A percentile compares a stretch with the other conserved stretches of the same genome.
Conservation (phyloP, 2,113 vertebrate species). For the Cnemophilus loriae region DNA sequence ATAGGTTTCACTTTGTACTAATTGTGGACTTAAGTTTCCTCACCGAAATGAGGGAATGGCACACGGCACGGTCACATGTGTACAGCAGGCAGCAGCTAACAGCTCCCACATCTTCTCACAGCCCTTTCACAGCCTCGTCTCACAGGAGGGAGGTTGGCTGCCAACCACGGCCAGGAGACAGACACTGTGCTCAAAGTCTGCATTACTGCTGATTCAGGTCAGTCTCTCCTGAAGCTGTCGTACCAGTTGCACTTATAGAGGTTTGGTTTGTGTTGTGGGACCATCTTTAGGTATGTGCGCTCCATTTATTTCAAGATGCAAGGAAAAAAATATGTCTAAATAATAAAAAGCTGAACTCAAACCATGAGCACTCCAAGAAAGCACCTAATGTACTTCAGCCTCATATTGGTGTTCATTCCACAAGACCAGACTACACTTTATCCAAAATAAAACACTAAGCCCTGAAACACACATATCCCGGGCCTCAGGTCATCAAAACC, state of each 20-base stretch:
- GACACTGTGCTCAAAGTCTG: background rate
- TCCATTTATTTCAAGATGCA: background rate
- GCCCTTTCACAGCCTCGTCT: background rate
- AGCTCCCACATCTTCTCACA: background rate
- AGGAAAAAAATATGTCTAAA: background rate
- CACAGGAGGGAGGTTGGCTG: background rate
- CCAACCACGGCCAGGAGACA: background rate
- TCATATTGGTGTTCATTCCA: background rate
- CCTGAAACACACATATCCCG: background rate
- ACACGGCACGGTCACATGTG: accelerated
- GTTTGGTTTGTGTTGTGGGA: background rate
- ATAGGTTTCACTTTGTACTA: background rate
- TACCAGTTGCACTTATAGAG: accelerated
- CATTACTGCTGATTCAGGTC: background rate
- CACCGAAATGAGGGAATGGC: background rate
- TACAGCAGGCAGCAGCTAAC: background rate
- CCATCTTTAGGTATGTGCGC: background rate
- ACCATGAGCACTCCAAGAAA: background rate
- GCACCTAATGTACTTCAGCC: background rate
- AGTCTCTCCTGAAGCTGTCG: background rate
- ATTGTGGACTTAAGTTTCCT: background rate
- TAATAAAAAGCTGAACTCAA: background rate
- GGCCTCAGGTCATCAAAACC: background rate
- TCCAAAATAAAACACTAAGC: background rate
- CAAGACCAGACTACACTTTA: background rate